phyloP scores from a whole-genome alignment of 2,113 vertebrate species.

The Struthidea cinerea region DNA sequence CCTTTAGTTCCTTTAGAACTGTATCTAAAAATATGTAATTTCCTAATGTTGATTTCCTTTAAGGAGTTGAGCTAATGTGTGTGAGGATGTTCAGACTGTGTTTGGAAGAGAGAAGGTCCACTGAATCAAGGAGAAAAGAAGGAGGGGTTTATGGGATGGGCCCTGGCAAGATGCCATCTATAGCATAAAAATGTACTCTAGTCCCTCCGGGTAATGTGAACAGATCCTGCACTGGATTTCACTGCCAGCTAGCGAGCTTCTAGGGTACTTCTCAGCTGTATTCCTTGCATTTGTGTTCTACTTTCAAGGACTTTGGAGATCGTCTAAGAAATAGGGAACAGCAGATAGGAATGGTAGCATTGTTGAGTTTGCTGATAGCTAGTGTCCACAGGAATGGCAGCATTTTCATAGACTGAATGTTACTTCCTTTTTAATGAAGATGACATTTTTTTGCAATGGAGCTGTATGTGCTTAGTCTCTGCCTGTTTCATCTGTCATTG shows the following conservation, averaged over 20 bases:
- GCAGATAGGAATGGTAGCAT: not conserved
- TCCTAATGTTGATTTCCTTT: not conserved
- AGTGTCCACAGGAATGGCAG: not conserved
- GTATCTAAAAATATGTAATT: constrained; percentile 1
- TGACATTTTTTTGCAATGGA: not conserved
- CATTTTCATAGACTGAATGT: not conserved
- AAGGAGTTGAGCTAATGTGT: not conserved
- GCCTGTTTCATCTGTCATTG: not conserved
- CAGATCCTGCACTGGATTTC: not conserved
- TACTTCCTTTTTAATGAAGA: not conserved
- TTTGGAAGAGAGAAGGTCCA: not conserved
- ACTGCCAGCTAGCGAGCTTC: not conserved
- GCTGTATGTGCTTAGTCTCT: not conserved
- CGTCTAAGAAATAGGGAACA: not conserved
- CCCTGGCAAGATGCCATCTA: not conserved
- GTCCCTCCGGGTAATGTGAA: accelerated
- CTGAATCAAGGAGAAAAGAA: not conserved
- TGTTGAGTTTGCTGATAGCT: not conserved
- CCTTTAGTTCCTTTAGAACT: not conserved
- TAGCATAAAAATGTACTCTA: not conserved
- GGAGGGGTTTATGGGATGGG: not conserved
- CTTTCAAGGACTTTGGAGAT: not conserved
- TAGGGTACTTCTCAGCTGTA: not conserved
- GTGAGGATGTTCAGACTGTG: not conserved
- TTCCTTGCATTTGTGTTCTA: not conserved